phyloP scores from a whole-genome alignment of 2,113 vertebrate species.

The rabbit (Oryctolagus cuniculus) region mOryCun1.1 NC_091433.1:35772501-35773000 shows the following conservation, averaged over 20 bases:
- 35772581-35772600: constrained; percentile 46
- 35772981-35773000: neutral
- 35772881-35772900: constrained; percentile 1
- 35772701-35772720: neutral
- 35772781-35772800: neutral
- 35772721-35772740: neutral
- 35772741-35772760: constrained; percentile 15
- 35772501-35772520: constrained; percentile 60
- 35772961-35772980: neutral
- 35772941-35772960: neutral
- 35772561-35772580: constrained; percentile 17
- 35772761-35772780: constrained; percentile 34
- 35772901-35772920: neutral
- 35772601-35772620: neutral
- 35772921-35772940: neutral
- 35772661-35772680: neutral
- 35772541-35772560: constrained; percentile 1
- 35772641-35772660: constrained; percentile 11
- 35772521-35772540: constrained; percentile 65
- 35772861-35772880: neutral
- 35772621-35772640: neutral
- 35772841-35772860: neutral
- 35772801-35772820: neutral
- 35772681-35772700: too few species aligned
- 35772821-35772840: neutral